Evolutionary conservation across 2,888 invertebrate genomes (phyloP).

Genomic region (Nipponacmea schrenckii): DNA sequence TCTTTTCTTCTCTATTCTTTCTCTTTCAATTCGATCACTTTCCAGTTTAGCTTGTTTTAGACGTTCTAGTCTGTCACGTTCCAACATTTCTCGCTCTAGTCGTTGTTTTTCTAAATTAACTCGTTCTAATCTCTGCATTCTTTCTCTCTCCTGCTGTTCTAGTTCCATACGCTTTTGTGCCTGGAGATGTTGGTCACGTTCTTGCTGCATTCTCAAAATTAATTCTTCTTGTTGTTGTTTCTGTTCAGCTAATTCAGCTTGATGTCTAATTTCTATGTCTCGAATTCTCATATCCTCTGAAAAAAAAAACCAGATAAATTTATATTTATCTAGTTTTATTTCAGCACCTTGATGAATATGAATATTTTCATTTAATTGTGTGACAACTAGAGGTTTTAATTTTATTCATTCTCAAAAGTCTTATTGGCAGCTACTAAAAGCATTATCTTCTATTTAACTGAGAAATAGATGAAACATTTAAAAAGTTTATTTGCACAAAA

Average conservation of each 20-base stretch:
- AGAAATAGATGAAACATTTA: too few species aligned
- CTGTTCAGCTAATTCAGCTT: constrained; percentile 1
- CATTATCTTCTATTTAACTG: too few species aligned
- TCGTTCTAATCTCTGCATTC: neutral
- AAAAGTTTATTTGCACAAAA: too few species aligned
- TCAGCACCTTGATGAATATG: too few species aligned
- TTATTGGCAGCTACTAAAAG: too few species aligned
- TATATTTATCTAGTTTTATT: too few species aligned
- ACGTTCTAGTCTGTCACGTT: constrained; percentile 17
- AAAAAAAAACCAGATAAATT: too few species aligned
- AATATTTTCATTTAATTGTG: too few species aligned
- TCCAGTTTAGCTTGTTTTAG: neutral
- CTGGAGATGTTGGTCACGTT: neutral
- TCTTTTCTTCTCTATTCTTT: constrained; percentile 16
- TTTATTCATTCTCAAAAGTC: too few species aligned
- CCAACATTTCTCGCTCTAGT: constrained; percentile 15
- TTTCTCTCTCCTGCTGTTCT: neutral
- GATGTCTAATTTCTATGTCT: constrained; percentile 2
- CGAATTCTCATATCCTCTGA: neutral
- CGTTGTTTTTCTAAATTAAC: constrained; percentile 16
- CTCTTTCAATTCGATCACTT: constrained; percentile 16
- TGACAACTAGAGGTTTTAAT: too few species aligned
- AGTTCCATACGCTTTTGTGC: neutral
- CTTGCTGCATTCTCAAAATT: neutral
- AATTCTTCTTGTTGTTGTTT: constrained; percentile 11